Percentiles rank a stretch among this genome's conserved stretches.
Conservation (phyloP, 2,797 vertebrate genomes). For the Streptopelia turtur region DNA sequence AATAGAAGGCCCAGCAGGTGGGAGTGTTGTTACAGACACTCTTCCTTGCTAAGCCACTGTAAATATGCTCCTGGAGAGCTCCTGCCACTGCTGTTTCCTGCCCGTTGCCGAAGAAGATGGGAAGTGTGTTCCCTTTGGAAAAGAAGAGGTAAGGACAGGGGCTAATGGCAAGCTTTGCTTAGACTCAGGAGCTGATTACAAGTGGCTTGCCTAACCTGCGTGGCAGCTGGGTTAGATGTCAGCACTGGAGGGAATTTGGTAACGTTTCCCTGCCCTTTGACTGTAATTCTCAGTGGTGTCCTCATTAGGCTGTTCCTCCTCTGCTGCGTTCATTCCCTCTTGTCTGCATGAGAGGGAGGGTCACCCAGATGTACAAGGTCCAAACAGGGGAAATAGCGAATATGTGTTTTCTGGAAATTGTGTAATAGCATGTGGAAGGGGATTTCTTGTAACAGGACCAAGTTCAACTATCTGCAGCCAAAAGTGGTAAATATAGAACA, state of each 20-base stretch:
- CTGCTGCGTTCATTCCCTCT: background rate
- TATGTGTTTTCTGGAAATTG: background rate
- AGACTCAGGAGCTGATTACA: background rate
- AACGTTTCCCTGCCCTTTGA: background rate
- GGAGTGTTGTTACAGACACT: conserved; percentile 18
- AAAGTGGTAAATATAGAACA: conserved; percentile 8
- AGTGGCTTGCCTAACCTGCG: background rate
- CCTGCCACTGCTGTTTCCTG: background rate
- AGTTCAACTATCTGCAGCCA: background rate
- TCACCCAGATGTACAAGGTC: background rate
- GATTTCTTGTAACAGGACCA: conserved; percentile 19
- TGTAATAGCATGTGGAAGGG: background rate
- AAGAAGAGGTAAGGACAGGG: background rate
- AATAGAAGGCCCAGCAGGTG: conserved; percentile 46
- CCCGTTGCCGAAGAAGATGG: background rate
- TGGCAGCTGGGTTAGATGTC: background rate
- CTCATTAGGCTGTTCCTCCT: background rate
- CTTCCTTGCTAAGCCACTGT: background rate
- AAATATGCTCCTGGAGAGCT: background rate
- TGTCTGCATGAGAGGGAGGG: background rate
- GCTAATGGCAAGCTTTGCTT: background rate
- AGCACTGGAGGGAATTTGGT: background rate
- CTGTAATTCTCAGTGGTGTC: background rate
- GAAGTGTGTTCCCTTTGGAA: background rate
- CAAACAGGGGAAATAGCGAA: background rate